Evolutionary conservation across 2,113 vertebrate species (phyloP).

Genomic region (Sebastes schlegelii): DNA sequence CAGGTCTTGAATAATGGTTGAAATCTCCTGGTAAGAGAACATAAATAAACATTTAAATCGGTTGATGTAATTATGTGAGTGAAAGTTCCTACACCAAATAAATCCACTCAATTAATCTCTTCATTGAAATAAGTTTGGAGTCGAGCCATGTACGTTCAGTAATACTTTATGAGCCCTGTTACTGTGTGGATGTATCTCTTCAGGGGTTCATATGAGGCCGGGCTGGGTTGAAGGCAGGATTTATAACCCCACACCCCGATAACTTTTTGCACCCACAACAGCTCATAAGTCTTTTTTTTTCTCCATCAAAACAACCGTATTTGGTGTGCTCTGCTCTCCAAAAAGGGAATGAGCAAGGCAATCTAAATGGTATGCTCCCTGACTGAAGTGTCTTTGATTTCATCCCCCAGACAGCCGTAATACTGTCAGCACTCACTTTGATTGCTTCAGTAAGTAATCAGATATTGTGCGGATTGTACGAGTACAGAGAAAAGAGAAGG

Average conservation of each 20-base stretch:
- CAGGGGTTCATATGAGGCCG: constrained; percentile 59
- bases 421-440: constrained; percentile 34
- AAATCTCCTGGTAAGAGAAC: constrained; percentile 88
- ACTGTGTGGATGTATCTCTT: constrained; percentile 32
- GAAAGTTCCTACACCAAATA: constrained; percentile 36
- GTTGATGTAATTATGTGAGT: constrained; percentile 25
- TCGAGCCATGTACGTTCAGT: background rate
- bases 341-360: background rate
- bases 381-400: constrained; percentile 35
- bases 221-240: constrained; percentile 42
- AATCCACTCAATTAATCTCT: constrained; percentile 35
- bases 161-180: constrained; percentile 53
- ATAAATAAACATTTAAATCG: constrained; percentile 22
- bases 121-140: constrained; percentile 37
- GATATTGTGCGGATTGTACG: constrained; percentile 13
- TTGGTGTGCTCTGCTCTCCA: background rate
- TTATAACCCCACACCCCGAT: constrained; percentile 40
- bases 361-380: constrained; percentile 3
- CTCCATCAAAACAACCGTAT: constrained; percentile 42
- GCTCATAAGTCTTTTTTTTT: constrained; percentile 32
- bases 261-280: constrained; percentile 27
- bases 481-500: background rate
- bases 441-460: constrained; percentile 46
- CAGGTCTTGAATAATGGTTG: constrained; percentile 93
- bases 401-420: constrained; percentile 25